Conservation (phyloP, 2,113 vertebrate genomes). For the Prochilodus magdalenae region DNA sequence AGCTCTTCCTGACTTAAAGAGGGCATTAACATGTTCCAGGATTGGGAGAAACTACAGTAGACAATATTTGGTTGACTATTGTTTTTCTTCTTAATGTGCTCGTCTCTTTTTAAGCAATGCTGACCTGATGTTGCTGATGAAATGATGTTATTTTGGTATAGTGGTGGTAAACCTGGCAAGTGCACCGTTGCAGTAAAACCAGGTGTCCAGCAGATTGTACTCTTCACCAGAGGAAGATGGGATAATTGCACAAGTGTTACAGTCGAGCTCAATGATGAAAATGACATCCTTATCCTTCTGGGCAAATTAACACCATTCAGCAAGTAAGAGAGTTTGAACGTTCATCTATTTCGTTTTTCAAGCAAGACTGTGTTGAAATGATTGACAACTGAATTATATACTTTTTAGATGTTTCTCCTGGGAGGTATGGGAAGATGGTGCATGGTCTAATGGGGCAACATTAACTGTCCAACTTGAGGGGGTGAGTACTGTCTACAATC, state of each 20-base stretch:
- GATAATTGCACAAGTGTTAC: slow-evolving; percentile 68
- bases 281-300: slow-evolving; percentile 66
- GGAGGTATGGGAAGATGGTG: slow-evolving; percentile 77
- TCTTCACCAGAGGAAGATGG: slow-evolving; percentile 77
- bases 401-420: slow-evolving; percentile 74
- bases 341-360: not conserved
- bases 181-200: slow-evolving; percentile 63
- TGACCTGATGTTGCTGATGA: not conserved
- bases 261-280: slow-evolving; percentile 68
- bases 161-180: slow-evolving; percentile 12
- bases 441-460: slow-evolving; percentile 66
- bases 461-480: slow-evolving; percentile 67
- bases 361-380: not conserved
- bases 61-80: not conserved
- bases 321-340: slow-evolving; percentile 60
- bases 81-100: not conserved
- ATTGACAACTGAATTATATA: not conserved
- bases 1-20: too few species aligned
- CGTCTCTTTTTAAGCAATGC: not conserved
- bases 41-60: too few species aligned
- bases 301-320: slow-evolving; percentile 77
- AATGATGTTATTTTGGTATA: too few species aligned
- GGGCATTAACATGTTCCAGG: too few species aligned
- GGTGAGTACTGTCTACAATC: slow-evolving; percentile 57
- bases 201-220: slow-evolving; percentile 72